Conservation (phyloP, 2,888 invertebrate species). For the Cremastobaeus sp. region DNA sequence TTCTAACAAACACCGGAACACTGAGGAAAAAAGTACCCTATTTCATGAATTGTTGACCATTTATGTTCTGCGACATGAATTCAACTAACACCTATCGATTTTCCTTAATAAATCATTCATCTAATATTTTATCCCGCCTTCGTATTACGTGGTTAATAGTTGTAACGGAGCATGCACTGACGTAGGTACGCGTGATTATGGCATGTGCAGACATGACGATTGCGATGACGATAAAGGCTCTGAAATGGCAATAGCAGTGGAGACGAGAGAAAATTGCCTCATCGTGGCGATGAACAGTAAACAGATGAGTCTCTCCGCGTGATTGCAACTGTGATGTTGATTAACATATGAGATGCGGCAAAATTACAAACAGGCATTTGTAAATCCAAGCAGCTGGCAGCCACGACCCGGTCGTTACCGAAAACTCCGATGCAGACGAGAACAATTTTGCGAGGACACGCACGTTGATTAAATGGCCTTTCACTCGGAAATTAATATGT, state of each 20-base stretch:
- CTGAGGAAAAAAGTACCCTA: too few relatives aligned
- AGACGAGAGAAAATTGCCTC: conserved; percentile 58
- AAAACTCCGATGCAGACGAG: conserved; percentile 37
- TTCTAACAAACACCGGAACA: too few relatives aligned
- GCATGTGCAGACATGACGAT: conserved; percentile 56
- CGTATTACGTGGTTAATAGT: conserved; percentile 39
- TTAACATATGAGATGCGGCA: conserved; percentile 63
- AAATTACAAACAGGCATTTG: conserved; percentile 60
- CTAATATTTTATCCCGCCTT: conserved; percentile 23
- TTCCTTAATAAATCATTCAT: conserved; percentile 29
- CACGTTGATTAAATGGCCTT: conserved; percentile 51
- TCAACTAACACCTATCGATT: too few relatives aligned
- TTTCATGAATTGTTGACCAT: too few relatives aligned
- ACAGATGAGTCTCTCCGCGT: conserved; percentile 60
- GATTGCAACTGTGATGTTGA: conserved; percentile 64
- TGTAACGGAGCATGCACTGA: conserved; percentile 52
- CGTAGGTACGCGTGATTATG: conserved; percentile 50
- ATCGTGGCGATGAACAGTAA: conserved; percentile 53
- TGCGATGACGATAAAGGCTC: conserved; percentile 59
- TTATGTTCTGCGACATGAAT: too few relatives aligned
- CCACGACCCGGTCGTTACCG: conserved; percentile 32
- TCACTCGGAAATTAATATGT: conserved; percentile 26
- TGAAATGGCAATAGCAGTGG: conserved; percentile 35
- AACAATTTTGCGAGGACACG: conserved; percentile 23
- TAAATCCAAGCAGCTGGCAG: conserved; percentile 49